phyloP scores from a whole-genome alignment of 1,140 invertebrate species.

The Cotesia glomerata region DNA sequence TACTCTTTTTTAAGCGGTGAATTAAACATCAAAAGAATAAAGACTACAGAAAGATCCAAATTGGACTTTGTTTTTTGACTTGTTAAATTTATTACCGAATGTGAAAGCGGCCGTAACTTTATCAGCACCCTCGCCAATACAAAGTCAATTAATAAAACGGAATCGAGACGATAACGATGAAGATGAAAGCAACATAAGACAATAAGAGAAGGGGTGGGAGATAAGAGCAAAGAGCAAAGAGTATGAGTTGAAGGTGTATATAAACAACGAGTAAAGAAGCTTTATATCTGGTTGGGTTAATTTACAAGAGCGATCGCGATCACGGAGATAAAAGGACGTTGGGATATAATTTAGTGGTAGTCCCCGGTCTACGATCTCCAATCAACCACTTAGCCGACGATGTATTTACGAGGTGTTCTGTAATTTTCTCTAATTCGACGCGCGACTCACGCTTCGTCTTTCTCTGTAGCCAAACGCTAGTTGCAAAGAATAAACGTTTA shows the following conservation, averaged over 20 bases:
- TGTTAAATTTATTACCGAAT: no score
- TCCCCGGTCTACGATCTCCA: conserved; percentile 54
- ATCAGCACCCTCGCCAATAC: no score
- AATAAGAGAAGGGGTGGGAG: not conserved
- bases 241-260: not conserved
- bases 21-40: no score
- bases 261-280: conserved; percentile 8
- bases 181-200: no score
- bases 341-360: conserved; percentile 63
- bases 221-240: not conserved
- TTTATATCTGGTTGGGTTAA: conserved; percentile 45
- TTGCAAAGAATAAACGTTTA: conserved; percentile 11
- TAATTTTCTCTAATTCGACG: conserved; percentile 60
- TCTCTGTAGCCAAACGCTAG: not conserved
- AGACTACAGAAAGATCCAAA: no score
- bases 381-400: conserved; percentile 57
- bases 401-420: conserved; percentile 62
- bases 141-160: no score
- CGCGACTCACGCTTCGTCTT: conserved; percentile 36
- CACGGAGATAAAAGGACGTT: conserved; percentile 47
- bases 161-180: no score
- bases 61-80: no score
- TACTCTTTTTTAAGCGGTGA: no score
- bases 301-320: conserved; percentile 55
- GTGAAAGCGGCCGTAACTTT: no score